These are phyloP conservation scores for Butorides virescens DNA, from an alignment of 2,113 vertebrate genomes.

Conservation along the genomic window DNA sequence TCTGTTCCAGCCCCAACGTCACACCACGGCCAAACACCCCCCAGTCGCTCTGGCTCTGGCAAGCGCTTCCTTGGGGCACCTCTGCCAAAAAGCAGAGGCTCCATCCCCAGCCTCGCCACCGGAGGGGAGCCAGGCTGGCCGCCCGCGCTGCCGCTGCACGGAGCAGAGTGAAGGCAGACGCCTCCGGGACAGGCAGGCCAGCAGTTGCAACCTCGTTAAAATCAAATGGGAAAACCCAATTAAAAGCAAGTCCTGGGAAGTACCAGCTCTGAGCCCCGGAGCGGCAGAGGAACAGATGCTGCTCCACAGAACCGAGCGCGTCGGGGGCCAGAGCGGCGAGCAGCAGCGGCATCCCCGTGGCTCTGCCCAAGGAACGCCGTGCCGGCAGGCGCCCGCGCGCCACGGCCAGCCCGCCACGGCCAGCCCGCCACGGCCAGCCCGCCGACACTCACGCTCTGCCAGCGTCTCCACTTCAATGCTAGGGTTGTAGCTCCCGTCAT, in stretches of 20 bases:
- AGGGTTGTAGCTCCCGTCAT: constrained; percentile 83
- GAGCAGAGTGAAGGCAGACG: neutral
- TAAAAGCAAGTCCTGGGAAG: neutral
- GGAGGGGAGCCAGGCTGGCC: neutral
- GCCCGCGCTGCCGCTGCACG: neutral
- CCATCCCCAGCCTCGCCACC: neutral
- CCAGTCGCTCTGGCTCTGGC: neutral
- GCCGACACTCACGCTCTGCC: constrained; percentile 84
- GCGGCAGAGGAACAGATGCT: neutral
- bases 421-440: neutral
- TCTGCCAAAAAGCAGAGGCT: neutral
- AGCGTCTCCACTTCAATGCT: constrained; percentile 93
- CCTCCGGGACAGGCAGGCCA: neutral
- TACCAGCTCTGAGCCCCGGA: neutral
- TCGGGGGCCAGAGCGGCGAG: neutral
- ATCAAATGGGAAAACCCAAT: neutral
- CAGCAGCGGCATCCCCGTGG: neutral
- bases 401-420: neutral
- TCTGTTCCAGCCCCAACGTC: neutral
- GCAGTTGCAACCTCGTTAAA: neutral
- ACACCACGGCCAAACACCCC: neutral
- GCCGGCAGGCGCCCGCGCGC: rapidly evolving
- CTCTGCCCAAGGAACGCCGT: neutral
- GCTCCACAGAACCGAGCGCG: neutral
- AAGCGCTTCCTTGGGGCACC: neutral